Percentiles rank a stretch among this genome's conserved stretches.
phyloP scores from a whole-genome alignment of 2,888 invertebrate genomes.

The Sipha maydis region DNA sequence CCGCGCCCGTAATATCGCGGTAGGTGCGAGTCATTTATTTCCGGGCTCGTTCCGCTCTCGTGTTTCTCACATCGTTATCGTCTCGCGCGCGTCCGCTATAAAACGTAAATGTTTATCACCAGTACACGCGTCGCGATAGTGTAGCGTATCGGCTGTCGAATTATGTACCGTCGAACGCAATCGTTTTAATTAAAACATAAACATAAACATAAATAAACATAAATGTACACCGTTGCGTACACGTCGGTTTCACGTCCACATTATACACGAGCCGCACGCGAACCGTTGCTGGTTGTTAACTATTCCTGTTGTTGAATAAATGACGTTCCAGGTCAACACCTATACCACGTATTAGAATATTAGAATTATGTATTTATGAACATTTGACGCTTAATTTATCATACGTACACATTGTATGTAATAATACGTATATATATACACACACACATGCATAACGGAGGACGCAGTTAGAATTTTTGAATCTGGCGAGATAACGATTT shows the following conservation, averaged over 20 bases:
- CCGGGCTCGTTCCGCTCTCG: too few relatives aligned
- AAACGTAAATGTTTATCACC: background rate
- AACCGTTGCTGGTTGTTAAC: background rate
- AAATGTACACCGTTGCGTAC: too few relatives aligned
- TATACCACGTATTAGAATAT: too few relatives aligned
- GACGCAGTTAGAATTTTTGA: background rate
- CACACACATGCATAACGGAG: too few relatives aligned
- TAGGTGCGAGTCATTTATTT: background rate
- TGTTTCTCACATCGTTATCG: too few relatives aligned
- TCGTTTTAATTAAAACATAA: too few relatives aligned
- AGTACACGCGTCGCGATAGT: background rate
- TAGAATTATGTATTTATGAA: background rate
- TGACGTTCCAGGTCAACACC: too few relatives aligned
- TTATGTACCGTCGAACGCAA: background rate
- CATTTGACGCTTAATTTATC: background rate
- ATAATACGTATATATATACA: background rate
- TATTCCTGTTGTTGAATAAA: too few relatives aligned
- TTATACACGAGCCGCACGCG: background rate
- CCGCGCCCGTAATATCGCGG: background rate
- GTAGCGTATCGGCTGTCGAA: background rate
- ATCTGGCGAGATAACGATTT: slow-evolving; percentile 32
- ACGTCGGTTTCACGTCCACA: background rate
- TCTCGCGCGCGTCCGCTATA: too few relatives aligned
- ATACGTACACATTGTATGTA: background rate
- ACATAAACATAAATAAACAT: too few relatives aligned